These are phyloP conservation scores for Sminthurinus aureus DNA, from an alignment of 2,888 invertebrate genomes.

Conservation along the genomic window DNA sequence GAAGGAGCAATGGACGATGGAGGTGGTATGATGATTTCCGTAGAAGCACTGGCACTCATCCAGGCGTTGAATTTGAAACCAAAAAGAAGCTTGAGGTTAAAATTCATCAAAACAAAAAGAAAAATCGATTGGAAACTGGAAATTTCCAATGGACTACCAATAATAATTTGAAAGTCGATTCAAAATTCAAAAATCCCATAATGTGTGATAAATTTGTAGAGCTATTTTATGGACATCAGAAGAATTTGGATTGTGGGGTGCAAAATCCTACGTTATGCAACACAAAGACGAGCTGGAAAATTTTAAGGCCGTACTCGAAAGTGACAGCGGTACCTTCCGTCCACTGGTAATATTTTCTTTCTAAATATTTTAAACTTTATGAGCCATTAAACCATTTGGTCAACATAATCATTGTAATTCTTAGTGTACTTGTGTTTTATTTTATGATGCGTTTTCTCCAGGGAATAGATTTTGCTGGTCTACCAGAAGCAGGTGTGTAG, in stretches of 20 bases:
- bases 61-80: slow-evolving; percentile 72
- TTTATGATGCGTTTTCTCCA: not conserved
- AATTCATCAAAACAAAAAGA: slow-evolving; percentile 71
- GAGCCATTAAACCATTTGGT: too few relatives aligned
- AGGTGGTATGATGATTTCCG: slow-evolving; percentile 78
- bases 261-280: slow-evolving; percentile 70
- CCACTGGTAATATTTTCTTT: slow-evolving; percentile 64
- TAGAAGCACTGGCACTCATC: slow-evolving; percentile 75
- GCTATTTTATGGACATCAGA: slow-evolving; percentile 77
- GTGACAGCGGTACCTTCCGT: slow-evolving; percentile 81
- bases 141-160: too few relatives aligned
- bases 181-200: too few relatives aligned
- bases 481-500: slow-evolving; percentile 59
- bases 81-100: slow-evolving; percentile 74
- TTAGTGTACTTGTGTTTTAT: too few relatives aligned
- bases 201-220: slow-evolving; percentile 59
- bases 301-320: slow-evolving; percentile 71
- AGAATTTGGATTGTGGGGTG: slow-evolving; percentile 76
- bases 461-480: slow-evolving; percentile 74
- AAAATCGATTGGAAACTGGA: too few relatives aligned
- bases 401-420: too few relatives aligned
- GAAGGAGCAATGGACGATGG: slow-evolving; percentile 56
- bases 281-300: slow-evolving; percentile 71
- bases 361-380: not conserved
- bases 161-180: too few relatives aligned